Evolutionary conservation across 2,797 vertebrate genomes (phyloP).

Genomic region (Pyrocephalus nanus): DNA sequence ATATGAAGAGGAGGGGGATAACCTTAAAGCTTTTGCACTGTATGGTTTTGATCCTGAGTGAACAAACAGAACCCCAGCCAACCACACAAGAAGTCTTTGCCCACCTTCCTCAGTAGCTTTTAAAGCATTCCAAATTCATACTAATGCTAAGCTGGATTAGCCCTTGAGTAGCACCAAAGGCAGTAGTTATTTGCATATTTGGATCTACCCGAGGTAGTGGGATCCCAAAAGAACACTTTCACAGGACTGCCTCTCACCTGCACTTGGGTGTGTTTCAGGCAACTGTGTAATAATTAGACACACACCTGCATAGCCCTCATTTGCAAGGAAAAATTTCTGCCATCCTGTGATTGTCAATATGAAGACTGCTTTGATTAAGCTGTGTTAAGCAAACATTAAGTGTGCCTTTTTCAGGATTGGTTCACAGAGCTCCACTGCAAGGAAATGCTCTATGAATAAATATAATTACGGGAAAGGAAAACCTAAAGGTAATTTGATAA

Average conservation of each 20-base stretch:
- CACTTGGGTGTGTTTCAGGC: neutral
- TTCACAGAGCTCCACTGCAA: neutral
- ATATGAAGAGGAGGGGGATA: neutral
- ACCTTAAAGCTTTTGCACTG: neutral
- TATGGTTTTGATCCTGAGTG: neutral
- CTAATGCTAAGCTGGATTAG: neutral
- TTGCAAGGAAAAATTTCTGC: neutral
- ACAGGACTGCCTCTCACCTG: neutral
- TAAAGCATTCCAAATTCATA: neutral
- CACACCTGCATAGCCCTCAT: neutral
- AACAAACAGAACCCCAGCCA: neutral
- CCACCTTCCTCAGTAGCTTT: neutral
- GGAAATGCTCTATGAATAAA: constrained; percentile 39
- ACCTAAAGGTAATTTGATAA: constrained; percentile 41
- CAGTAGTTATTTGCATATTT: neutral
- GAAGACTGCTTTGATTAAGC: constrained; percentile 29
- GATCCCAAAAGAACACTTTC: neutral
- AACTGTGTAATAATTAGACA: neutral
- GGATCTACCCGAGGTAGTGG: neutral
- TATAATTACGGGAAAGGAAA: constrained; percentile 30
- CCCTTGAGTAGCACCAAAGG: neutral
- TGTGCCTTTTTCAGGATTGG: neutral
- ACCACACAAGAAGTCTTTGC: neutral
- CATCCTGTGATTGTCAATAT: neutral
- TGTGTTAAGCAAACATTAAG: constrained; percentile 6